Conservation (phyloP, 2,888 invertebrate genomes). For the Tanypteryx hageni region DNA sequence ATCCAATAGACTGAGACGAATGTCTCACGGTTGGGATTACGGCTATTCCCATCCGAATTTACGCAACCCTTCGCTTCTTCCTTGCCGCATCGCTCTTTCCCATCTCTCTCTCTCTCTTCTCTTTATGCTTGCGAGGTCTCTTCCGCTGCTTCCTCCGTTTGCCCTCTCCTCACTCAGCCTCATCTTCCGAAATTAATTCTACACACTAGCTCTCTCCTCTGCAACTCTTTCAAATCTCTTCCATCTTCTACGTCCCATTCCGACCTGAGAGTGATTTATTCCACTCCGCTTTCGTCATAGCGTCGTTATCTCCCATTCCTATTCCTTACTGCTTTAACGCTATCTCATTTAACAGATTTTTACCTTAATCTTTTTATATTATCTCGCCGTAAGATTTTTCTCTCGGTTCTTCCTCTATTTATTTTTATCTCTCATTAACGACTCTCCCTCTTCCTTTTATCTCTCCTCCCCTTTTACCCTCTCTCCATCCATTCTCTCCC, state of each 20-base stretch:
- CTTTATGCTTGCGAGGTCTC: no score
- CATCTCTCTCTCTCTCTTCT: not conserved
- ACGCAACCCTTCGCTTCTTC: not conserved
- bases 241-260: not conserved
- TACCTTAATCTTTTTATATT: not conserved
- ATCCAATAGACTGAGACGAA: slow-evolving; percentile 42
- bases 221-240: not conserved
- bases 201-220: not conserved
- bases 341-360: not conserved
- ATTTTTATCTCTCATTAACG: no score
- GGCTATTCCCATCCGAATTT: not conserved
- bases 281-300: not conserved
- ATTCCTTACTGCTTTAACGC: not conserved
- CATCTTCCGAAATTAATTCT: no score
- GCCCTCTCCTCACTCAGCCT: not conserved
- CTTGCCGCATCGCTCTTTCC: not conserved
- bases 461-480: not conserved
- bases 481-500: not conserved
- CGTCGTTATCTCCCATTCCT: not conserved
- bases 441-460: not conserved
- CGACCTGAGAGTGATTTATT: no score
- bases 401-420: not conserved
- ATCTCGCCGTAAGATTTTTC: not conserved
- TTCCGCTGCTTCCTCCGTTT: not conserved
- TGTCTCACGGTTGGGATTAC: not conserved